phyloP scores from a whole-genome alignment of 2,888 invertebrate species.

The Stenodema calcarata region DNA sequence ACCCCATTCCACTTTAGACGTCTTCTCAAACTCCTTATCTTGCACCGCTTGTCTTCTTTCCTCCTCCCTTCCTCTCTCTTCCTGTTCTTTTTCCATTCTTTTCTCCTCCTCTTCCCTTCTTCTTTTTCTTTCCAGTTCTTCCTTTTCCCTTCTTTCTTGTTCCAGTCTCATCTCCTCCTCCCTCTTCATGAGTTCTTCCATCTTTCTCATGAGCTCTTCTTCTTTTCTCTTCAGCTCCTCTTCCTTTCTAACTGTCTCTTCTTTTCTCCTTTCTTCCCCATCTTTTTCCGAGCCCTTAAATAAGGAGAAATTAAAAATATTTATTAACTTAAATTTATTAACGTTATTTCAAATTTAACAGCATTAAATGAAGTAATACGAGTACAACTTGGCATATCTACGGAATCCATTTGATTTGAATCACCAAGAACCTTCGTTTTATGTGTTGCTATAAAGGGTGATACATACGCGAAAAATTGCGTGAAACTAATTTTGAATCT shows the following conservation, averaged over 20 bases:
- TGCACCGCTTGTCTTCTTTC: conserved; percentile 8
- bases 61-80: conserved; percentile 15
- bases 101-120: conserved; percentile 5
- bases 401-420: too few species aligned
- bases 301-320: background rate
- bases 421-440: too few species aligned
- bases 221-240: conserved; percentile 1
- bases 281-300: background rate
- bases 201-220: conserved; percentile 27
- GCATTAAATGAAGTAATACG: too few species aligned
- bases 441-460: too few species aligned
- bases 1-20: conserved; percentile 34
- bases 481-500: too few species aligned
- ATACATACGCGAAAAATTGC: too few species aligned
- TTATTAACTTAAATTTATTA: too few species aligned
- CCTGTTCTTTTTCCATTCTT: background rate
- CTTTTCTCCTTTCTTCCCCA: background rate
- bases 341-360: too few species aligned
- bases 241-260: background rate
- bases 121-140: conserved; percentile 12
- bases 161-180: conserved; percentile 41
- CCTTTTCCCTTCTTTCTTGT: conserved; percentile 18
- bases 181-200: conserved; percentile 30
- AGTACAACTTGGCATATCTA: too few species aligned
- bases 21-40: background rate